Conservation (phyloP, 2,888 invertebrate genomes). For the Lasioglossum marginatum region DNA sequence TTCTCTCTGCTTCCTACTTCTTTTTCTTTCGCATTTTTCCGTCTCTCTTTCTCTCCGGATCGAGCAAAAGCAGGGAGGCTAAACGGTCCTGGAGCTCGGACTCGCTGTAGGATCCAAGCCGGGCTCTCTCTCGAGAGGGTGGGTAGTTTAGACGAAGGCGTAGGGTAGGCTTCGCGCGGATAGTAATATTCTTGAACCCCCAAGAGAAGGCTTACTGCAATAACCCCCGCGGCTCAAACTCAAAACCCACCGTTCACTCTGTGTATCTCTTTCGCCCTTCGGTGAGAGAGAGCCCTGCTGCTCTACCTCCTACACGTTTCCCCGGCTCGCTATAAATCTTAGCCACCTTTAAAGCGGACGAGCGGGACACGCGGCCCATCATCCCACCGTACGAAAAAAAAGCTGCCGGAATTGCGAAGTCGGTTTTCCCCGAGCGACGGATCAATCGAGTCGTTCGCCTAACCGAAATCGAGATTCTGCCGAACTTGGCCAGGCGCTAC, state of each 20-base stretch:
- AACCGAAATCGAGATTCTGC: conserved; percentile 15
- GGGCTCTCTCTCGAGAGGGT: conserved; percentile 43
- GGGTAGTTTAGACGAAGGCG: conserved; percentile 70
- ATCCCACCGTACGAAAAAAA: conserved; percentile 31
- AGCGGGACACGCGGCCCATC: conserved; percentile 49
- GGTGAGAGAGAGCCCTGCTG: conserved; percentile 27
- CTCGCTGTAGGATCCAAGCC: conserved; percentile 55
- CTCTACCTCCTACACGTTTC: conserved; percentile 63
- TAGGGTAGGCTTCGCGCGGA: conserved; percentile 76
- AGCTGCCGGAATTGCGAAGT: conserved; percentile 33
- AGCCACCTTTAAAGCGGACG: conserved; percentile 75
- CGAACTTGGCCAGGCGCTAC: background rate
- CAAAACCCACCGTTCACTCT: conserved; percentile 78
- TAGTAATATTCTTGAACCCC: conserved; percentile 84
- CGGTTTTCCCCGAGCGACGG: conserved; percentile 21
- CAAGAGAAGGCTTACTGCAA: conserved; percentile 84
- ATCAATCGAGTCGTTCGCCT: conserved; percentile 13
- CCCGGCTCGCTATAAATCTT: conserved; percentile 78
- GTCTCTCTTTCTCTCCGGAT: conserved; percentile 16
- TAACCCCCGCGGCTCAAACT: conserved; percentile 83
- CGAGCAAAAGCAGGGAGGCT: conserved; percentile 49
- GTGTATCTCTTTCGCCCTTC: conserved; percentile 69
- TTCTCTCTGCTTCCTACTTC: conserved; percentile 44
- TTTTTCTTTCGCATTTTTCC: conserved; percentile 30
- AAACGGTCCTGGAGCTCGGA: conserved; percentile 46